phyloP scores from a whole-genome alignment of 2,888 invertebrate genomes.

The Neoaliturus tenellus region DNA sequence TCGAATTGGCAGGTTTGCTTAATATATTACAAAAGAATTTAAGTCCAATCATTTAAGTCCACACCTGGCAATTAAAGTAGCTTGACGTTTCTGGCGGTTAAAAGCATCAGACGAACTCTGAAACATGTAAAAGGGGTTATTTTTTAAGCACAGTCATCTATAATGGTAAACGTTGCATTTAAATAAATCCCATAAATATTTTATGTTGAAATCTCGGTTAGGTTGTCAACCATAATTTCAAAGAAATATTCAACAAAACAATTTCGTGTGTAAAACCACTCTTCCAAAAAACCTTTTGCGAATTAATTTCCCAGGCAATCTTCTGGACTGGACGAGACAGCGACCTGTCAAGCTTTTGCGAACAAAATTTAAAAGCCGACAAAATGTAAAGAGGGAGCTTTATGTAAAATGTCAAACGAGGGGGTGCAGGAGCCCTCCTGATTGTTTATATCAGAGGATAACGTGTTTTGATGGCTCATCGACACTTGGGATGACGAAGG shows the following conservation, averaged over 20 bases:
- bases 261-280: background rate
- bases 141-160: background rate
- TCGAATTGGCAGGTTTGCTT: too few species aligned
- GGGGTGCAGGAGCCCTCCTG: background rate
- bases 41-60: too few species aligned
- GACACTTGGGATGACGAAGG: constrained; percentile 36
- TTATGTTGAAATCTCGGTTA: too few species aligned
- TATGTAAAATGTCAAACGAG: background rate
- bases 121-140: background rate
- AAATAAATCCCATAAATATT: too few species aligned
- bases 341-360: constrained; percentile 9
- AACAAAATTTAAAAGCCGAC: constrained; percentile 13
- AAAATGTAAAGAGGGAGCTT: constrained; percentile 28
- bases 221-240: too few species aligned
- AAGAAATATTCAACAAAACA: background rate
- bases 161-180: background rate
- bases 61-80: too few species aligned
- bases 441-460: constrained; percentile 46
- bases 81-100: too few species aligned
- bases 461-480: constrained; percentile 46
- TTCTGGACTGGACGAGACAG: constrained; percentile 16
- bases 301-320: constrained; percentile 12
- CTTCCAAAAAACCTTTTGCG: background rate
- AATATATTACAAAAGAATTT: too few species aligned
- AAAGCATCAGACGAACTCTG: too few species aligned